A percentile compares a stretch with the other conserved stretches of the same genome.
These are phyloP conservation scores for Sebastes reedi DNA, from an alignment of 2,797 vertebrate genomes.

Conservation along the genomic window DNA sequence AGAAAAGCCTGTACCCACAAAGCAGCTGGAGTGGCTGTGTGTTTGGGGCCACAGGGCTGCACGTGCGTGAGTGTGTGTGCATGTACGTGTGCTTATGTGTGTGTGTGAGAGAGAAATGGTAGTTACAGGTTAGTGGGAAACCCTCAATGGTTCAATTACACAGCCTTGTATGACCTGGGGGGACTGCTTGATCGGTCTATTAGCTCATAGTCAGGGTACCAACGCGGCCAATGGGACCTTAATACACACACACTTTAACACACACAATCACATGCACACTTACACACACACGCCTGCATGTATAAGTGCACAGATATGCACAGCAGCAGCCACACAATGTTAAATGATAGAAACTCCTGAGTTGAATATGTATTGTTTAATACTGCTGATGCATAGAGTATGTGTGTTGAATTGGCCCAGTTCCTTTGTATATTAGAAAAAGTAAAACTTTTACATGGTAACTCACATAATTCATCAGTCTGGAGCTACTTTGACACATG, in stretches of 20 bases:
- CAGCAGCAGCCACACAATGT: neutral
- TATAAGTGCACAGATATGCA: neutral
- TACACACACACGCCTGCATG: neutral
- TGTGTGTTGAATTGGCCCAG: neutral
- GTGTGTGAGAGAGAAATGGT: constrained; percentile 27
- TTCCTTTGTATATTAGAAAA: neutral
- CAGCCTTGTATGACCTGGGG: constrained; percentile 60
- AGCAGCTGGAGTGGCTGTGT: constrained; percentile 36
- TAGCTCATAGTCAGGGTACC: constrained; percentile 66
- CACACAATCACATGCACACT: neutral
- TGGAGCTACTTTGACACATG: neutral
- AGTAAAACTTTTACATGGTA: neutral
- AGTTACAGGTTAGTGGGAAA: constrained; percentile 60
- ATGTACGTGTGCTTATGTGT: neutral
- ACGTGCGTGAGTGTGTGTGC: neutral
- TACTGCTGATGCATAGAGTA: neutral
- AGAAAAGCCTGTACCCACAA: constrained; percentile 40
- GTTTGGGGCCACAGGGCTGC: constrained; percentile 40
- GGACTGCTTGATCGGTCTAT: constrained; percentile 70
- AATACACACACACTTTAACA: constrained; percentile 20
- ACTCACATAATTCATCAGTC: neutral
- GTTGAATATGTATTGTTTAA: neutral
- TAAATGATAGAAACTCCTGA: neutral
- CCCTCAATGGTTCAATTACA: constrained; percentile 75
- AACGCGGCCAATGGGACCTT: constrained; percentile 43